A percentile compares a stretch with the other conserved stretches of the same genome.
phyloP scores from a whole-genome alignment of 2,797 vertebrate species.

The Mormyrops boulengeri region DNA sequence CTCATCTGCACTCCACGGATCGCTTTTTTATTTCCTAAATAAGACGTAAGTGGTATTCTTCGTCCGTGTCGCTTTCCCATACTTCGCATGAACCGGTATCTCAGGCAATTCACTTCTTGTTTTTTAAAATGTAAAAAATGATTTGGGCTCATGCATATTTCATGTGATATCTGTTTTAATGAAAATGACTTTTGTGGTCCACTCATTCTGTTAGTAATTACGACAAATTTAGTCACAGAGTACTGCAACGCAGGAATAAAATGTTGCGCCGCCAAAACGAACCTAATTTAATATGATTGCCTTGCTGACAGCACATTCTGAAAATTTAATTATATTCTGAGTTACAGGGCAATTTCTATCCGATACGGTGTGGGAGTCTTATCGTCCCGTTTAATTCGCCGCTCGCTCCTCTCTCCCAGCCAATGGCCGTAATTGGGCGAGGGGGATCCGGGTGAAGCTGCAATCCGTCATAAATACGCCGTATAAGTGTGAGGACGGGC shows the following conservation, averaged over 20 bases:
- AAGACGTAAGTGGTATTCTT: background rate
- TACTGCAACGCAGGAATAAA: background rate
- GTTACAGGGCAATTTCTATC: background rate
- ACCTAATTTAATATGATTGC: constrained; percentile 9
- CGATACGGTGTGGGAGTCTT: background rate
- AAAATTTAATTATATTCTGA: constrained; percentile 16
- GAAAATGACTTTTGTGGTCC: constrained; percentile 1
- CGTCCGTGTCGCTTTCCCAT: background rate
- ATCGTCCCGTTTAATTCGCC: background rate
- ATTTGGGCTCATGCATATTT: constrained; percentile 9
- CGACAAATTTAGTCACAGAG: constrained; percentile 13
- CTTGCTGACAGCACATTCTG: constrained; percentile 10
- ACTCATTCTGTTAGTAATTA: constrained; percentile 13
- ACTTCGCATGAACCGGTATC: background rate
- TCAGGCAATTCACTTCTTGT: background rate
- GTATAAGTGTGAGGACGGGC: background rate
- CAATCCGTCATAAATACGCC: background rate
- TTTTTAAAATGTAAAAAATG: constrained; percentile 4
- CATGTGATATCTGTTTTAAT: background rate
- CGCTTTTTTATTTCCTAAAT: background rate
- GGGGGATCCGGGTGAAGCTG: background rate
- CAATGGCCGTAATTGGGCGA: background rate
- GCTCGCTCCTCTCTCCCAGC: background rate
- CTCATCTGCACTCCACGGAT: background rate
- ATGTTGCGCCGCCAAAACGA: background rate